These are phyloP conservation scores for Acanthoscelides obtectus DNA, from an alignment of 2,888 invertebrate genomes.

Conservation along the genomic window DNA sequence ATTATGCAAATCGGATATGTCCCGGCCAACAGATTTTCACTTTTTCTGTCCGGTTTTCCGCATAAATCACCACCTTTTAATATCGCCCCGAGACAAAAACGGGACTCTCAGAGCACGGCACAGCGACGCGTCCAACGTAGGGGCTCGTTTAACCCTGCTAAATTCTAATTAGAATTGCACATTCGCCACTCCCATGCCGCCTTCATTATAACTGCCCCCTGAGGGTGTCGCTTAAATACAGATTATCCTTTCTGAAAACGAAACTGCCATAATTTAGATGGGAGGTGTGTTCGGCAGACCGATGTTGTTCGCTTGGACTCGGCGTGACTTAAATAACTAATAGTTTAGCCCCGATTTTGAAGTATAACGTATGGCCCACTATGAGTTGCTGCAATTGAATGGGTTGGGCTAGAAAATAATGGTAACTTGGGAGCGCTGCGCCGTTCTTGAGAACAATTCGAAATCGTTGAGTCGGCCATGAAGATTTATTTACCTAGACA, in stretches of 20 bases:
- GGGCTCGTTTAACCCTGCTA: neutral
- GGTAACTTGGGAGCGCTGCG: too few species aligned
- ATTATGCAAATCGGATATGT: neutral
- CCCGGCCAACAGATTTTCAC: neutral
- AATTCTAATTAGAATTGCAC: conserved; percentile 1
- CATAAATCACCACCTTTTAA: neutral
- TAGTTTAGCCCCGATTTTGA: too few species aligned
- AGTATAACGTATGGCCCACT: too few species aligned
- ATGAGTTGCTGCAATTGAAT: too few species aligned
- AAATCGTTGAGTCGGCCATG: too few species aligned
- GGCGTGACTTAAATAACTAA: neutral
- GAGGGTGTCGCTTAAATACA: conserved; percentile 1
- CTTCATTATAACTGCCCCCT: neutral
- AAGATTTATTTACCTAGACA: too few species aligned
- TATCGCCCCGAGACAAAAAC: neutral
- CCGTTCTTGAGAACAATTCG: too few species aligned
- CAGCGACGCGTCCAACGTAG: neutral
- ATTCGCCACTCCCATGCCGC: neutral
- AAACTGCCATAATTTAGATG: conserved; percentile 1
- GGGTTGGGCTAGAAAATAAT: too few species aligned
- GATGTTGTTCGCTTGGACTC: too few species aligned
- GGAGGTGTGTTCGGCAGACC: neutral
- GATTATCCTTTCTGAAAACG: conserved; percentile 2
- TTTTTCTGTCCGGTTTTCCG: neutral
- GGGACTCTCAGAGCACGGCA: neutral